Base-by-base conservation (phyloP, 2,888 invertebrate genomes). In the Itoplectis maculator region DNA sequence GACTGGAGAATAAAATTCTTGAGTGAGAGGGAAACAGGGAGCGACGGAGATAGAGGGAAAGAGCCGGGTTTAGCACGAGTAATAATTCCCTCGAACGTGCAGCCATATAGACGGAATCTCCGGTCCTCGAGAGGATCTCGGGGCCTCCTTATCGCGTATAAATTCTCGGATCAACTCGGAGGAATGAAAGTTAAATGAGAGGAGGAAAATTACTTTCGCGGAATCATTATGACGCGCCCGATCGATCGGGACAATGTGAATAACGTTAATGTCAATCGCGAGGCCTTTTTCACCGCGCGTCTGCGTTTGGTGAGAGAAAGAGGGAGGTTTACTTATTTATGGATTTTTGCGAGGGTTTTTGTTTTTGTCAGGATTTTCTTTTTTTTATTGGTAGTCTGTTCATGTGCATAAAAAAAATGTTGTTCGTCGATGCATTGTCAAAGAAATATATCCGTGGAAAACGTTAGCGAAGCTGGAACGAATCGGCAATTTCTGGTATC, bases 1-100 rank as follows among this genome's bases (percentile, higher is more conserved):
- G 20, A 68, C 61, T 65, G 73, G 45, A 37, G 68, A 81, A 73
- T 56, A 77, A 81, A 81, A 54, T 63, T 77, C 68, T 68, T 73
- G 11, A 37, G 54, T 7, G 51, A 45, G 69, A 73, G 42, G 42
- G 42, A 8, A 7, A 7, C 8, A 13, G 42, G 42, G 42, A n/a
- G n/a, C n/a, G n/a, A n/a, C n/a, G n/a, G n/a, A n/a, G n/a, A n/a
- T n/a, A n/a, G n/a, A n/a, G 42, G 42, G 42, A 72, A 42, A 66
- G 23, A n/a, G n/a, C n/a, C n/a, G 70, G 49, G 35, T 42, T 73
- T 23, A 59, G 65, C 72, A 76, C 66, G 51, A 72, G 56, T 72
- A 77, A 73, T 77, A 81, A 76, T 72, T 77, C 37, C 37, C 61
- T 59, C 72, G 72, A 81, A 80, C 42, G 20, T 40, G 20, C 42